phyloP scores from a whole-genome alignment of 2,797 vertebrate species.

The Florisuga fusca region DNA sequence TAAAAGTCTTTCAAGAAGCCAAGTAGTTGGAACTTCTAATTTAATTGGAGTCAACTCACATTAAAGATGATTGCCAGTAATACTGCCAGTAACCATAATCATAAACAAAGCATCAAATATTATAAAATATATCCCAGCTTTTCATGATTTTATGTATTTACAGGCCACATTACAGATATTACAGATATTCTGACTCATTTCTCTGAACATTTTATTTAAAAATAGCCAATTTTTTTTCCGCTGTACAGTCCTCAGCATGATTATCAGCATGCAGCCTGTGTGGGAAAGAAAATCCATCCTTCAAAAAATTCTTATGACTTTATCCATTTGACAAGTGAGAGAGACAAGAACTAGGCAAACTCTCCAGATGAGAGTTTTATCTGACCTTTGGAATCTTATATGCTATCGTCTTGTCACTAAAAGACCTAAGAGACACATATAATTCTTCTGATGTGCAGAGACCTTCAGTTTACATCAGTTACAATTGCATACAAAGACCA shows the following conservation, averaged over 20 bases:
- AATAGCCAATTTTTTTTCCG: background rate
- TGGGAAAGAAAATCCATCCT: background rate
- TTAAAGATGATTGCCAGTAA: background rate
- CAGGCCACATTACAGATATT: background rate
- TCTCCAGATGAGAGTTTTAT: background rate
- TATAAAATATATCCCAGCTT: conserved; percentile 24
- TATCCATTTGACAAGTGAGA: background rate
- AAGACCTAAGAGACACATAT: background rate
- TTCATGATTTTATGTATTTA: background rate
- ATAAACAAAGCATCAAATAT: background rate
- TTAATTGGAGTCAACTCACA: background rate
- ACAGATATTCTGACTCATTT: background rate
- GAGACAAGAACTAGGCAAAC: background rate
- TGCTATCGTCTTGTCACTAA: background rate
- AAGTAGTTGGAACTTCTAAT: background rate
- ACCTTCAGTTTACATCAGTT: background rate
- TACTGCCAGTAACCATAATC: background rate
- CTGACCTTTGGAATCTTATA: background rate
- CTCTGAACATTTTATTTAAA: background rate
- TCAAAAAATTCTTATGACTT: background rate
- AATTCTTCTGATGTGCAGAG: background rate
- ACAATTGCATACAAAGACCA: background rate
- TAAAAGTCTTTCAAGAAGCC: background rate
- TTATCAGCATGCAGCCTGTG: background rate
- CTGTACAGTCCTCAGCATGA: background rate